Conservation (phyloP, 2,113 vertebrate genomes). For the Mugil cephalus region DNA sequence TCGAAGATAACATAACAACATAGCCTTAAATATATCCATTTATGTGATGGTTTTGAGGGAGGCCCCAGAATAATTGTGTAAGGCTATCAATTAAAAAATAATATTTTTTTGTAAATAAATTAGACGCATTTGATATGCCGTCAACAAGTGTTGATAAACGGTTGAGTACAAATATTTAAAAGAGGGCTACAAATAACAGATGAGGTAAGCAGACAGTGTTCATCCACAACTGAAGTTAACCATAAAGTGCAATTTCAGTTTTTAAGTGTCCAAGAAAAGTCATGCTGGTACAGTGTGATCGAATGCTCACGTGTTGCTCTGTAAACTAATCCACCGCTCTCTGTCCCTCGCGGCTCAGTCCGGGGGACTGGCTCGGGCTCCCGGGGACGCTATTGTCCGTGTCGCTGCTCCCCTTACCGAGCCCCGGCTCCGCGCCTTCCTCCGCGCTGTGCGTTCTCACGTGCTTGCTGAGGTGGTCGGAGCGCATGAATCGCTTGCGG, state of each 20-base stretch:
- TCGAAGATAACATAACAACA: slow-evolving; percentile 70
- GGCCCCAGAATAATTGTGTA: not conserved
- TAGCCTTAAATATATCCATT: slow-evolving; percentile 1
- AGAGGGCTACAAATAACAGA: slow-evolving; percentile 47
- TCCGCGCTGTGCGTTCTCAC: slow-evolving; percentile 89
- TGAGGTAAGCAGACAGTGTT: slow-evolving; percentile 74
- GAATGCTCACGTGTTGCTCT: slow-evolving; percentile 24
- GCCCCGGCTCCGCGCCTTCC: slow-evolving; percentile 67
- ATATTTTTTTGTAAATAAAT: slow-evolving; percentile 18
- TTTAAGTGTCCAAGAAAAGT: slow-evolving; percentile 43
- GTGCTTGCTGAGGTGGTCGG: slow-evolving; percentile 94
- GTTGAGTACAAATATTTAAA: slow-evolving; percentile 10
- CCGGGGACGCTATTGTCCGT: slow-evolving; percentile 90
- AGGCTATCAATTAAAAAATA: not conserved
- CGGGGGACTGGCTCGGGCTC: slow-evolving; percentile 90
- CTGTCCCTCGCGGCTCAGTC: slow-evolving; percentile 75
- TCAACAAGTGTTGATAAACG: slow-evolving; percentile 13
- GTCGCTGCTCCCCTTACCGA: slow-evolving; percentile 90
- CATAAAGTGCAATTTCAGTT: slow-evolving; percentile 77
- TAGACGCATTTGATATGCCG: not conserved
- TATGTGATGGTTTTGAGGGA: not conserved
- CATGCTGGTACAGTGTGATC: slow-evolving; percentile 18
- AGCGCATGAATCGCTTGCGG: slow-evolving; percentile 95
- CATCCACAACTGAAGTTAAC: slow-evolving; percentile 49
- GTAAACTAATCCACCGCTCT: slow-evolving; percentile 58